Evolutionary conservation across 2,113 vertebrate genomes (phyloP).

Genomic region (Tichodroma muraria): DNA sequence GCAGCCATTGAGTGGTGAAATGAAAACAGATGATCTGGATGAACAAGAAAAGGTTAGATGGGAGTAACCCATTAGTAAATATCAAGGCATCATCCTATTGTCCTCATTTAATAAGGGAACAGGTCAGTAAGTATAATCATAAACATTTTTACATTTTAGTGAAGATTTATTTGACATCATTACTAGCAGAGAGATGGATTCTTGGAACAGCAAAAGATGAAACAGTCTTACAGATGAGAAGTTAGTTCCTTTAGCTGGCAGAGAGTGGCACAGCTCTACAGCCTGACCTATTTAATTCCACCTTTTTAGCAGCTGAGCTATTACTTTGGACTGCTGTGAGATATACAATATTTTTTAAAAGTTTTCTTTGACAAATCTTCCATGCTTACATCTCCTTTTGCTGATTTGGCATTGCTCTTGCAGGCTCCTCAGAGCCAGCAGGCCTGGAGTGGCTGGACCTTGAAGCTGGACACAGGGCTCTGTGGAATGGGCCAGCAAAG

Average conservation of each 20-base stretch:
- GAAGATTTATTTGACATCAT: conserved; percentile 51
- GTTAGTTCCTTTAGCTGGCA: neutral
- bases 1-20: conserved; percentile 41
- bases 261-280: neutral
- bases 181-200: neutral
- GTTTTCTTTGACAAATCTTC: neutral
- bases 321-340: neutral
- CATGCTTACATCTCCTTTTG: neutral
- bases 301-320: neutral
- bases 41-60: conserved; percentile 43
- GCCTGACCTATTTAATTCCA: neutral
- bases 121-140: conserved; percentile 25
- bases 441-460: neutral
- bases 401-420: neutral
- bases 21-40: conserved; percentile 54
- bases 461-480: neutral
- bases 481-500: neutral
- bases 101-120: conserved; percentile 50
- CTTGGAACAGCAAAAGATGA: conserved; percentile 11
- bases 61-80: conserved; percentile 51
- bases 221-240: neutral
- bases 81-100: conserved; percentile 41
- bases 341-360: neutral
- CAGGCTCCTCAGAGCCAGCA: neutral
- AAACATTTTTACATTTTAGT: conserved; percentile 53